Evolutionary conservation across 92 coral and sea anemone species (phyloP).

Genomic region (Umimayanthus kanabou): DNA sequence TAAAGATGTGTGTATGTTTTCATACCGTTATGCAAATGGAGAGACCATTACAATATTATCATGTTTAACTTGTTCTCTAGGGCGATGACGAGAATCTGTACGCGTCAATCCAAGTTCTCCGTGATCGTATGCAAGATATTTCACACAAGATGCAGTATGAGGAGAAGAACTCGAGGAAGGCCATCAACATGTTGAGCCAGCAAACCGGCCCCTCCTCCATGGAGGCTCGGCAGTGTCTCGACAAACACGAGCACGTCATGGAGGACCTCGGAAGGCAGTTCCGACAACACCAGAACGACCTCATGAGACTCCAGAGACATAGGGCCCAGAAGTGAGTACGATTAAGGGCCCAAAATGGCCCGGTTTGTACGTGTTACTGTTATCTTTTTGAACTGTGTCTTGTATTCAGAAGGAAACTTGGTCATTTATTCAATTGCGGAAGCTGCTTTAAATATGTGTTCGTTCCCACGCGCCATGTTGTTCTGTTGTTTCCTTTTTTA

Average conservation of each 20-base stretch:
- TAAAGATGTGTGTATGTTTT: too few relatives aligned
- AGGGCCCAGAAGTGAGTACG: constrained; percentile 77
- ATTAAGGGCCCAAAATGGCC: constrained; percentile 16
- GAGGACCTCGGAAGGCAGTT: constrained; percentile 81
- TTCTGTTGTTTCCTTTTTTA: neutral
- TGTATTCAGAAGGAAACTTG: neutral
- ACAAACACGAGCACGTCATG: constrained; percentile 78
- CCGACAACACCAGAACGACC: constrained; percentile 74
- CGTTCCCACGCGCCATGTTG: neutral
- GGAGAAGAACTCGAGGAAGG: constrained; percentile 71
- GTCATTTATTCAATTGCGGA: neutral
- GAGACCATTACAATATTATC: neutral
- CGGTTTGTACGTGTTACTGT: neutral
- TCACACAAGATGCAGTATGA: constrained; percentile 88
- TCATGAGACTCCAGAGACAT: constrained; percentile 73
- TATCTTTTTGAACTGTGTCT: neutral
- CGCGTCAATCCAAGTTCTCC: constrained; percentile 97
- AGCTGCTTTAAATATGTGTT: neutral
- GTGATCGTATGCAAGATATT: constrained; percentile 90
- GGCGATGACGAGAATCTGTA: constrained; percentile 97
- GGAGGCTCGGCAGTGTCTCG: constrained; percentile 69
- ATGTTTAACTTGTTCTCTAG: constrained; percentile 35
- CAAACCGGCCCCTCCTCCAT: constrained; percentile 62
- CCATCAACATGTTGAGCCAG: constrained; percentile 67
- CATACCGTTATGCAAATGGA: neutral